Base-by-base conservation (phyloP, 2,888 invertebrate species). In the Cabera pusaria region DNA sequence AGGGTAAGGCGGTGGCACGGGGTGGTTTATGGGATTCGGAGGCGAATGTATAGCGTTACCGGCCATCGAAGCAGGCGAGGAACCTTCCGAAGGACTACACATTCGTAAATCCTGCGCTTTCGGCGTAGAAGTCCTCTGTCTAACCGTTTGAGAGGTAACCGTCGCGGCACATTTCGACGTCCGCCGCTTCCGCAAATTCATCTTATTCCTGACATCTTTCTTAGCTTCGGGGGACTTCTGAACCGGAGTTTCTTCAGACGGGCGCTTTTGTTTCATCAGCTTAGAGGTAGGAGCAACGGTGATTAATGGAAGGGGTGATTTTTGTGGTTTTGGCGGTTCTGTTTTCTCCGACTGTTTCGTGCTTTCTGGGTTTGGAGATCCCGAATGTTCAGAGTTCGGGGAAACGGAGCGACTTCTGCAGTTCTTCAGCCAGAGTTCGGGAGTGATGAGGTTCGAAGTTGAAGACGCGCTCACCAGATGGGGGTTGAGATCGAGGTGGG, bases 381-480 rank as follows among this genome's bases (percentile, higher is more conserved):
- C 81, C 0, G 92, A 91, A 8, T 85, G 69, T 16, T 92, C 91
- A 0, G 91, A 90, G 1, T 80, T 71, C 1, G 92, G 92, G 2
- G 93, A 91, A 0, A 90, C 90, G 0, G 93, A 93, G 25, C 92
- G 83, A 61, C 92, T 92, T 23, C 91, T 91, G 68, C 96, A 96
- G 73, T 96, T 96, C 53, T 93, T 92, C 51, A 97, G 85, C 97
- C 97, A 97, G 1, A 97, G 87, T 45, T 97, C 97, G 0, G 97
- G 97, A 0, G 97, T 97, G 55, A 97, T 97, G 24, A 97, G 85
- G 54, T 85, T 90, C 41, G 89, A 77, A 11, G 88, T 66, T 7
- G 90, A 83, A 3, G 90, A 67, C 28, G 81, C 81, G 60, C 72
- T 85, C 52, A 86, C 92, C 56, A 94, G 80, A 72, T 95, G 95